Conservation (phyloP, 2,888 invertebrate species). For the Rhingia campestris region DNA sequence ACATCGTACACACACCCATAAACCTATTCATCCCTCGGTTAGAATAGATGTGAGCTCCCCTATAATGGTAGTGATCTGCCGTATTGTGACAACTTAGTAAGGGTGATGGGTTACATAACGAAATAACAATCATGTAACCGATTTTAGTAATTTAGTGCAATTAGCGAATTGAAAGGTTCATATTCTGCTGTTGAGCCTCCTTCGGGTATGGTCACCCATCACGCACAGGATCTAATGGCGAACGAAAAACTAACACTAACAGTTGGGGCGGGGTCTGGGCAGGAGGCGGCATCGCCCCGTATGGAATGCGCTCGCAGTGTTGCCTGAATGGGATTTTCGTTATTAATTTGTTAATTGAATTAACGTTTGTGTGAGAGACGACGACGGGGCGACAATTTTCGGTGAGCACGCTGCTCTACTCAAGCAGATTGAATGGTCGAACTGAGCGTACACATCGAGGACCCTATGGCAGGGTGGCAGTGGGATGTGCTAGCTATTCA, state of each 20-base stretch:
- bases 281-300: constrained; percentile 22
- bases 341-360: constrained; percentile 74
- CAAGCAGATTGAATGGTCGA: constrained; percentile 56
- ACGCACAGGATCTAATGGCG: constrained; percentile 54
- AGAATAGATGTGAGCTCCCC: constrained; percentile 22
- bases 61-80: constrained; percentile 55
- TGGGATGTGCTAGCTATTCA: constrained; percentile 23
- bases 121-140: constrained; percentile 67
- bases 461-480: not conserved
- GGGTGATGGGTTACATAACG: constrained; percentile 45
- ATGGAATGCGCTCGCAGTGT: constrained; percentile 58
- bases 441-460: not conserved
- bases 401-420: constrained; percentile 28
- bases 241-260: constrained; percentile 14
- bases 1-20: not conserved
- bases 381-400: constrained; percentile 10
- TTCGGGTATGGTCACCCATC: constrained; percentile 22
- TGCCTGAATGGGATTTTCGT: constrained; percentile 64
- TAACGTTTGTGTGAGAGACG: constrained; percentile 53
- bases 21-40: not conserved
- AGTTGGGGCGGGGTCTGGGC: constrained; percentile 30
- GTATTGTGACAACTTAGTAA: constrained; percentile 53
- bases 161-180: constrained; percentile 75
- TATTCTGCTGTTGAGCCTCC: constrained; percentile 32
- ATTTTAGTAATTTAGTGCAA: constrained; percentile 76